Evolutionary conservation across 2,113 vertebrate species (phyloP).

Genomic region (Cyphomyrus discorhynchus): DNA sequence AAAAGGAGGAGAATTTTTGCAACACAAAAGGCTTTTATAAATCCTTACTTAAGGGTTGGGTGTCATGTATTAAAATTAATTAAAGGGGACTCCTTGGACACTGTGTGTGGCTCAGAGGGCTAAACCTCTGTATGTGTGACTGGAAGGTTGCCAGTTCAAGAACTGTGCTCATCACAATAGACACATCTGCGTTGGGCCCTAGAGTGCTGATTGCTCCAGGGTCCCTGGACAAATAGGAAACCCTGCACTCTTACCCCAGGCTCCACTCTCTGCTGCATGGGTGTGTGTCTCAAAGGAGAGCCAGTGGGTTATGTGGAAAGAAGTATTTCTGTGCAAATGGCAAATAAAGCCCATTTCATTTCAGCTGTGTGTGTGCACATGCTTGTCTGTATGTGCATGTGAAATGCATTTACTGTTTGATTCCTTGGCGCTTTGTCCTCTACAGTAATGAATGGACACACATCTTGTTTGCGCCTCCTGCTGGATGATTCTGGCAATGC

Average conservation of each 20-base stretch:
- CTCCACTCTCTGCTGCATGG: background rate
- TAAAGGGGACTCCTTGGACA: background rate
- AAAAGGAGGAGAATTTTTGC: background rate
- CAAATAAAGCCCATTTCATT: background rate
- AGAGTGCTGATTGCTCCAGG: background rate
- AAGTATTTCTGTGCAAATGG: background rate
- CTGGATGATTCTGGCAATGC: conserved; percentile 78
- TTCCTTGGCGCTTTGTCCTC: background rate
- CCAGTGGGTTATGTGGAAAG: background rate
- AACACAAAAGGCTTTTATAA: background rate
- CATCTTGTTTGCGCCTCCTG: conserved; percentile 80
- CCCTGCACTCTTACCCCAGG: background rate
- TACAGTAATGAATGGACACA: conserved; percentile 89
- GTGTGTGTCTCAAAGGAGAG: background rate
- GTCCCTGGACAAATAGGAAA: background rate
- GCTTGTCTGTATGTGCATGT: background rate
- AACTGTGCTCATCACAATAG: background rate
- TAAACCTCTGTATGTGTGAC: background rate
- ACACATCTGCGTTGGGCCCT: background rate
- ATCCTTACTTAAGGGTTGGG: background rate
- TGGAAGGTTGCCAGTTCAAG: background rate
- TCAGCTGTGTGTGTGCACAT: background rate
- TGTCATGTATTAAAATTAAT: background rate
- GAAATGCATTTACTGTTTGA: background rate
- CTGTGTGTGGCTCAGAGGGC: background rate